Base-by-base conservation (phyloP, 1,140 invertebrate species). In the Achatina immaculata region DNA sequence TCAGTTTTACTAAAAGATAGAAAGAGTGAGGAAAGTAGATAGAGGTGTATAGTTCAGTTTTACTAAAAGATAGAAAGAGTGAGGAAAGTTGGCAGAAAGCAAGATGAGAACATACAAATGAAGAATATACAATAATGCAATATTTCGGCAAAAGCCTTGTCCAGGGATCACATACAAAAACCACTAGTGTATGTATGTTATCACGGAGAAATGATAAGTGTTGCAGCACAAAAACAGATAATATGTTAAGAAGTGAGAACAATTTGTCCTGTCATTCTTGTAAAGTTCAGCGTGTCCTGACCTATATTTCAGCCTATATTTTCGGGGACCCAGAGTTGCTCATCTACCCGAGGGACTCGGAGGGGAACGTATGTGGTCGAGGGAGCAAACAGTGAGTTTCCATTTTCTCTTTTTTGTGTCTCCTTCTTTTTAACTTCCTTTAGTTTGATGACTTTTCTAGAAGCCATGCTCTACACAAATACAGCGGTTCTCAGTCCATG, bases 251-350 rank as follows among this genome's bases (percentile, higher is more conserved):
- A 45, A 7, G 7, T 45, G 7, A 9, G 43, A 19, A 45, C 19
- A 45, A 9, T 19, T 45, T 7, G 7, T 45, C 7, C 7, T 45
- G 43, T 9, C 7, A 9, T 45, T 9, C 43, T 45, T 19, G 7
- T 45, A 19, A 19, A 45, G 7, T 9, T 45, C 43, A 9, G 43
- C 43, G 7, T 7, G 43, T 45, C 19, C 43, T 45, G 7, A 45
- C 43, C 19, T 80, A 42, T 74, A 82, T 89, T 92, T 48, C 85
- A 95, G 95, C 94, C 1, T 93, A 94, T 55, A 89, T 86, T 11
- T 91, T 94, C 87, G 97, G 97, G 9, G 94, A 98, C 89, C 94
- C 96, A 0, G 92, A 94, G 48, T 93, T 94, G 42, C 89, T 99
- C 4, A 90, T 97, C 21, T 93, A 95, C 78, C 97, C 97, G 7